Percentiles rank a stretch among this genome's conserved stretches.
phyloP scores from a whole-genome alignment of 2,797 vertebrate species.

The Acomys russatus region DNA sequence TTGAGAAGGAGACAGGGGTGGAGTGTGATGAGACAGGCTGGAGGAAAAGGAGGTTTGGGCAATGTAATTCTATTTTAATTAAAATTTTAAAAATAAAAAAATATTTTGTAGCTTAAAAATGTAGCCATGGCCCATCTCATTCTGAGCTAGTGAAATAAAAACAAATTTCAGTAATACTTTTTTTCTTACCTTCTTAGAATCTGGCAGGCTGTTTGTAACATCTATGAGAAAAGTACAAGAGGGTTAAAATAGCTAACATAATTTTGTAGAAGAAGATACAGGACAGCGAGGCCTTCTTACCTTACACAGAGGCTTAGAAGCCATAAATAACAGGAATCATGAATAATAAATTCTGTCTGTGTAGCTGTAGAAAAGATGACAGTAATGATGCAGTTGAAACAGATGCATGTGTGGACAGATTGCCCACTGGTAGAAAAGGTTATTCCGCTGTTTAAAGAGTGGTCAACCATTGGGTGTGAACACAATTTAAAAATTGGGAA shows the following conservation, averaged over 20 bases:
- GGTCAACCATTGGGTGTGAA: neutral
- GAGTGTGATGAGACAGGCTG: neutral
- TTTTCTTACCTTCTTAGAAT: neutral
- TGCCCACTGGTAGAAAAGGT: neutral
- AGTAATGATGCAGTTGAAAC: neutral
- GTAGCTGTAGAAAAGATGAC: neutral
- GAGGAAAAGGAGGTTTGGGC: neutral
- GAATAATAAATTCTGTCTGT: neutral
- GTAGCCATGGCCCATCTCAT: rapidly evolving
- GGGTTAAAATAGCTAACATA: neutral
- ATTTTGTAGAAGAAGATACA: conserved; percentile 4
- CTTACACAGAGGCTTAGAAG: neutral
- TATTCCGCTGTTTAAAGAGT: neutral
- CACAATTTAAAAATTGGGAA: neutral
- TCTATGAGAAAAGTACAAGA: neutral
- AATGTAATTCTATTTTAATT: neutral
- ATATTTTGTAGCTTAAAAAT: neutral
- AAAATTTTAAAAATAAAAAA: neutral
- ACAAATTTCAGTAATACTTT: neutral
- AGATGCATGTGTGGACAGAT: neutral
- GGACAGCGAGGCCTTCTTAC: neutral
- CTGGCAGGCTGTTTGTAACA: neutral
- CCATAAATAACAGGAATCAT: neutral
- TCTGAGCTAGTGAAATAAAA: neutral
- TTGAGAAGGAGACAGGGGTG: neutral